A percentile compares a stretch with the other conserved stretches of the same genome.
Evolutionary conservation across 2,113 vertebrate genomes (phyloP).

Genomic region (Corythornis madagascariensis): DNA sequence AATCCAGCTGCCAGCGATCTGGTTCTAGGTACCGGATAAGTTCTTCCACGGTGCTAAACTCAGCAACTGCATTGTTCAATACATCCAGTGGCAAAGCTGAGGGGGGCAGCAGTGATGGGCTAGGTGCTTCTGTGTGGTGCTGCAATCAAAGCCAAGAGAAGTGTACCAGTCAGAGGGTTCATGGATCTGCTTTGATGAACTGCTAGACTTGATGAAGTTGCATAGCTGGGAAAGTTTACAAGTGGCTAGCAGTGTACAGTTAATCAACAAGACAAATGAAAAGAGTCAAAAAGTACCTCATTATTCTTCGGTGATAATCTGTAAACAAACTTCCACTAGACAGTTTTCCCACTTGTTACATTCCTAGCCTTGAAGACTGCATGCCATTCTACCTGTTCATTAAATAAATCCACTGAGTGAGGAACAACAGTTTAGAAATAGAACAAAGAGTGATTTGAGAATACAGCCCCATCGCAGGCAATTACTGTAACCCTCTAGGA

Average conservation of each 20-base stretch:
- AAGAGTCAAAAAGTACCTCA: conserved; percentile 12
- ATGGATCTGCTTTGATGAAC: conserved; percentile 22
- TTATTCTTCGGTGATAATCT: not conserved
- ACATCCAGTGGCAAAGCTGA: conserved; percentile 84
- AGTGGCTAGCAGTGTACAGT: not conserved
- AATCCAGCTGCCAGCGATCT: conserved; percentile 93
- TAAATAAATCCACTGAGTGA: not conserved
- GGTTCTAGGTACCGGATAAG: conserved; percentile 97
- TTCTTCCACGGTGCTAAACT: conserved; percentile 91
- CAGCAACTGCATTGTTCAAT: conserved; percentile 84
- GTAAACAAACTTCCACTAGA: not conserved
- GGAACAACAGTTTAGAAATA: not conserved
- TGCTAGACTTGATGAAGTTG: not conserved
- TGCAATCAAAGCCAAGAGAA: conserved; percentile 69
- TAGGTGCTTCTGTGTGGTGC: conserved; percentile 79
- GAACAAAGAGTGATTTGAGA: conserved; percentile 5
- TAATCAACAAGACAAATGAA: conserved; percentile 37
- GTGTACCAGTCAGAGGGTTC: conserved; percentile 27
- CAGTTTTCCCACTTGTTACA: not conserved
- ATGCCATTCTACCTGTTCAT: not conserved
- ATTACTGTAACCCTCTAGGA: not conserved
- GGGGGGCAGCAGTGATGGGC: conserved; percentile 73
- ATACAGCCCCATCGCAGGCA: not conserved
- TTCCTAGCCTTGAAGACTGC: not conserved
- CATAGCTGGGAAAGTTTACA: conserved; percentile 41